Evolutionary conservation across 2,797 vertebrate genomes (phyloP).

Genomic region (Sebastolobus altivelis): DNA sequence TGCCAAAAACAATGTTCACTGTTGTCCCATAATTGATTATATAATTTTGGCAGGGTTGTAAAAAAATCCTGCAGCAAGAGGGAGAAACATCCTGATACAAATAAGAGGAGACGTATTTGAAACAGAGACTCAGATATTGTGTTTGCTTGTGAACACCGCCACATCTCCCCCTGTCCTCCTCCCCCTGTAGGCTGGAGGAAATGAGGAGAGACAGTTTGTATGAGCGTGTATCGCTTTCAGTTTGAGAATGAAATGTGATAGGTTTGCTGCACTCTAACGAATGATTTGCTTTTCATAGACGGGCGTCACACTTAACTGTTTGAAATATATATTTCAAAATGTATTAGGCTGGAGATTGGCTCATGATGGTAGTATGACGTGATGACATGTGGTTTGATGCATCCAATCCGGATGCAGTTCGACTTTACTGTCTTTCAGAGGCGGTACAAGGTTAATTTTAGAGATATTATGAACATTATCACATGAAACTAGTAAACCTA

Average conservation of each 20-base stretch:
- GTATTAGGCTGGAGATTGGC: background rate
- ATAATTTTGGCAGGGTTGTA: conserved; percentile 52
- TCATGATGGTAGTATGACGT: background rate
- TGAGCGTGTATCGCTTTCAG: conserved; percentile 9
- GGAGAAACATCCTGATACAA: conserved; percentile 41
- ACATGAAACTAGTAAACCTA: too few relatives aligned
- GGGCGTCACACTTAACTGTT: background rate
- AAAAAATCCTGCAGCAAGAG: conserved; percentile 45
- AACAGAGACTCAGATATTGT: conserved; percentile 40
- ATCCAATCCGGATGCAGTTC: background rate
- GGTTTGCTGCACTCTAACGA: conserved; percentile 2
- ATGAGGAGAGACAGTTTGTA: conserved; percentile 39
- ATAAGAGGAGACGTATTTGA: conserved; percentile 61
- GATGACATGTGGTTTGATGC: background rate
- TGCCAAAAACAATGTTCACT: conserved; percentile 71
- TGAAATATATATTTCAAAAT: conserved; percentile 16
- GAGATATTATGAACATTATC: too few relatives aligned
- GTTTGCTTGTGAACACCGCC: conserved; percentile 53
- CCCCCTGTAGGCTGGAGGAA: conserved; percentile 36
- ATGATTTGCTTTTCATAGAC: conserved; percentile 16
- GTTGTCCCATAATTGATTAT: conserved; percentile 65
- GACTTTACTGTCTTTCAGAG: too few relatives aligned
- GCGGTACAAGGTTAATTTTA: too few relatives aligned
- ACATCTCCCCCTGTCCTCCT: conserved; percentile 26
- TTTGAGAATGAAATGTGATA: conserved; percentile 39